These are phyloP conservation scores for Conopomorpha cramerella DNA, from an alignment of 1,140 invertebrate species.

Conservation along the genomic window DNA sequence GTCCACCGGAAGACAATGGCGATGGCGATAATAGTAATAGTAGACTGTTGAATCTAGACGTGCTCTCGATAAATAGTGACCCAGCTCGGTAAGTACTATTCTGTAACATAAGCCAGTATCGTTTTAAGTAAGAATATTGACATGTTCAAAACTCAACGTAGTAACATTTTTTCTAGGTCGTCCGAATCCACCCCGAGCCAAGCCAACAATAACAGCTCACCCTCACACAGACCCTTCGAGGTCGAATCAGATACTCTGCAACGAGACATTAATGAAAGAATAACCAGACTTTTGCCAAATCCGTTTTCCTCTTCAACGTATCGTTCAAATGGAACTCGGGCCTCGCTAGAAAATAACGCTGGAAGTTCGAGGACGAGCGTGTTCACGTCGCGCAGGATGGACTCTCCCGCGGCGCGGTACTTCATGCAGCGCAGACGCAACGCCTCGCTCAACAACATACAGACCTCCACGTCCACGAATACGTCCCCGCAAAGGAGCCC, in stretches of 20 bases:
- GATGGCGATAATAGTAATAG: slow-evolving; percentile 22
- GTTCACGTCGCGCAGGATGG: slow-evolving; percentile 24
- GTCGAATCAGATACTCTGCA: slow-evolving; percentile 8
- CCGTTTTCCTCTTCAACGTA: too few relatives aligned
- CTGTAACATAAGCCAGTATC: too few relatives aligned
- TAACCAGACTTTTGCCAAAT: slow-evolving; percentile 33
- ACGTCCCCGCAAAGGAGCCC: slow-evolving; percentile 2
- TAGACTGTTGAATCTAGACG: slow-evolving; percentile 35
- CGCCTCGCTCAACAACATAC: slow-evolving; percentile 1
- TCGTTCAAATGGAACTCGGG: too few relatives aligned
- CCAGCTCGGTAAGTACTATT: slow-evolving; percentile 22
- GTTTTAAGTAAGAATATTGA: too few relatives aligned
- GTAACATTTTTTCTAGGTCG: too few relatives aligned
- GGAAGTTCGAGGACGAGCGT: slow-evolving; percentile 35
- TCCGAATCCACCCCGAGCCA: too few relatives aligned
- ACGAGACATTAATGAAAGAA: slow-evolving; percentile 21
- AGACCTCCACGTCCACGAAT: neutral
- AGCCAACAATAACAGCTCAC: too few relatives aligned
- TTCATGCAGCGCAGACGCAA: slow-evolving; percentile 16
- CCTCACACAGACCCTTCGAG: too few relatives aligned
- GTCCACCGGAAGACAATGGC: slow-evolving; percentile 19
- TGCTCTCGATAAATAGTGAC: slow-evolving; percentile 28
- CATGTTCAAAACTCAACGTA: too few relatives aligned
- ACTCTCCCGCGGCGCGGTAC: slow-evolving; percentile 13
- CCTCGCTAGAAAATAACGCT: too few relatives aligned